Conservation (phyloP, 2,113 vertebrate genomes). For the Nycticryphes semicollaris region DNA sequence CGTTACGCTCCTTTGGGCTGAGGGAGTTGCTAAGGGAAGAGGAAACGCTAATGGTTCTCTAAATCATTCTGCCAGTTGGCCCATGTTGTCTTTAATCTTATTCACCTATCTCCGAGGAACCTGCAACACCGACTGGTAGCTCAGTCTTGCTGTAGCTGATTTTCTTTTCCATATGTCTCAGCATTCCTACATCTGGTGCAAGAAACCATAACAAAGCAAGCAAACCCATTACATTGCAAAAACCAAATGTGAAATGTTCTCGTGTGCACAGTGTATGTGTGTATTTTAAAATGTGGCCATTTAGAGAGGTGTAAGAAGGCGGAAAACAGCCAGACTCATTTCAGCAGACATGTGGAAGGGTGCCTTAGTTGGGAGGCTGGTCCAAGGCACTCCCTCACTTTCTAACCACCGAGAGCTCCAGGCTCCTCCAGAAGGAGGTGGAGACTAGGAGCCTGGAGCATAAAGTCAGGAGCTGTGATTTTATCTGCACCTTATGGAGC, state of each 20-base stretch:
- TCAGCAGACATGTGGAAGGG: background rate
- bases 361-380: background rate
- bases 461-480: background rate
- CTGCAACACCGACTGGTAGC: background rate
- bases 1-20: background rate
- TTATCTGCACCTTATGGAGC: background rate
- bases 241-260: constrained; percentile 26
- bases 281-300: constrained; percentile 22
- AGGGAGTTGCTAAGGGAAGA: background rate
- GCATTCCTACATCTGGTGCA: constrained; percentile 30
- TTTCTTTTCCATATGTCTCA: constrained; percentile 23
- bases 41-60: background rate
- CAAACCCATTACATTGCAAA: constrained; percentile 19
- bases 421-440: background rate
- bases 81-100: background rate
- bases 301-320: constrained; percentile 30
- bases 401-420: background rate
- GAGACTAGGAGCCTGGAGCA: background rate
- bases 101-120: background rate
- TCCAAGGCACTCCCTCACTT: background rate
- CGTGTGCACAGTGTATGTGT: background rate
- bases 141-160: background rate
- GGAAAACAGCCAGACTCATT: constrained; percentile 20
- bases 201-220: constrained; percentile 43
- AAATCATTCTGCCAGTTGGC: background rate